Conservation (phyloP, 2,113 vertebrate genomes). For the Dasypus novemcinctus region DNA sequence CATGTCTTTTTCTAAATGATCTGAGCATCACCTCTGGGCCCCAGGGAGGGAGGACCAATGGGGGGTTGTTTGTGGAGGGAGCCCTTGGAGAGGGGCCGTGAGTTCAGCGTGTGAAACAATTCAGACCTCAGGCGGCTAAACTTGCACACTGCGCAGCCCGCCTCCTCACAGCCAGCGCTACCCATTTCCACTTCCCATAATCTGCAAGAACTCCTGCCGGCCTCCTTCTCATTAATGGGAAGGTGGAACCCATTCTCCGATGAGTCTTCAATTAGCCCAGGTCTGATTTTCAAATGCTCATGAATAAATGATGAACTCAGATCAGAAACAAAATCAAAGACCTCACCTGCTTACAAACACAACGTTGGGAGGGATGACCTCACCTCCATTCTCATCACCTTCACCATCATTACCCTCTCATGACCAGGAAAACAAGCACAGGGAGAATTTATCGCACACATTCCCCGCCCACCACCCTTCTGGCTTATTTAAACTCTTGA, state of each 20-base stretch:
- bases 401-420: fast-evolving
- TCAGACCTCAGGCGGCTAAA: not conserved
- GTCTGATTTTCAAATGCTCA: conserved; percentile 53
- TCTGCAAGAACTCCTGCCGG: not conserved
- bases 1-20: too few species aligned
- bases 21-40: not conserved
- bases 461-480: too few species aligned
- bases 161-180: fast-evolving
- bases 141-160: fast-evolving
- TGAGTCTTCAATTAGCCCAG: conserved; percentile 38
- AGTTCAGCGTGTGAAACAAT: fast-evolving
- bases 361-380: not conserved
- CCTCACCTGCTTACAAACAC: not conserved
- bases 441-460: fast-evolving
- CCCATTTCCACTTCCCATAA: too few species aligned
- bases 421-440: fast-evolving
- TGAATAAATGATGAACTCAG: conserved; percentile 55
- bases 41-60: fast-evolving
- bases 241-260: not conserved
- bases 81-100: too few species aligned
- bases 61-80: not conserved
- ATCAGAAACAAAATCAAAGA: conserved; percentile 44
- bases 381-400: fast-evolving
- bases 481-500: too few species aligned
- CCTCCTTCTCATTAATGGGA: not conserved